phyloP scores from a whole-genome alignment of 2,888 invertebrate genomes.

The Trachelus stipa region DNA sequence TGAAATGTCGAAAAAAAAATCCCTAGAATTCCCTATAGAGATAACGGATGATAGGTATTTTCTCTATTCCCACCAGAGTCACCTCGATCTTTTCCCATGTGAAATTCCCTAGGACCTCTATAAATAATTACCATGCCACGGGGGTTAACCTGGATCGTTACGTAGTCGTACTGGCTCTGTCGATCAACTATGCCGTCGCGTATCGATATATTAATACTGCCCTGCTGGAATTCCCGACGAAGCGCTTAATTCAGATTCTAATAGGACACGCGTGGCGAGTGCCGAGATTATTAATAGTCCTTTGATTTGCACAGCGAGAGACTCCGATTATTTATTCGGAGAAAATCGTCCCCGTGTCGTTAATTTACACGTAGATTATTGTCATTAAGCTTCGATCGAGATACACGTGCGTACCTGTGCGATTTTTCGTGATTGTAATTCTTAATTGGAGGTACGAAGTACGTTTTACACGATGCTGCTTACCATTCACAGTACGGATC shows the following conservation, averaged over 20 bases:
- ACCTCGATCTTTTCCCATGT: not conserved
- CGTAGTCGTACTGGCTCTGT: not conserved
- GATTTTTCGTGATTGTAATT: not conserved
- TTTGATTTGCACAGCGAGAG: not conserved
- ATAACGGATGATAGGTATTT: not conserved
- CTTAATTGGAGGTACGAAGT: not conserved
- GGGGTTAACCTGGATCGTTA: not conserved
- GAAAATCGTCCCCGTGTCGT: not conserved
- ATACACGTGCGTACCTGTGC: not conserved
- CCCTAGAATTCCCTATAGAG: not conserved
- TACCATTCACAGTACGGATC: not conserved
- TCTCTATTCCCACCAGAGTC: not conserved
- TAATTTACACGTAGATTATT: not conserved
- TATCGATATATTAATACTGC: not conserved
- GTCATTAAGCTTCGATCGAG: not conserved
- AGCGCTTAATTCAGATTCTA: not conserved
- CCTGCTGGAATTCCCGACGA: not conserved
- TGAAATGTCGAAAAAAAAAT: not conserved
- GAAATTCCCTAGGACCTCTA: not conserved
- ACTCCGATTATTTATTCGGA: not conserved
- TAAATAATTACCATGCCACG: not conserved
- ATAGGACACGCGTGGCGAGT: not conserved
- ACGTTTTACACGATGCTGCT: not conserved
- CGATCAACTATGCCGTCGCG: not conserved
- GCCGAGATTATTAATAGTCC: conserved; percentile 2